Percentiles rank a stretch among this genome's conserved stretches.
Evolutionary conservation across 1,140 invertebrate species (phyloP).

Genomic region (Portunus trituberculatus): DNA sequence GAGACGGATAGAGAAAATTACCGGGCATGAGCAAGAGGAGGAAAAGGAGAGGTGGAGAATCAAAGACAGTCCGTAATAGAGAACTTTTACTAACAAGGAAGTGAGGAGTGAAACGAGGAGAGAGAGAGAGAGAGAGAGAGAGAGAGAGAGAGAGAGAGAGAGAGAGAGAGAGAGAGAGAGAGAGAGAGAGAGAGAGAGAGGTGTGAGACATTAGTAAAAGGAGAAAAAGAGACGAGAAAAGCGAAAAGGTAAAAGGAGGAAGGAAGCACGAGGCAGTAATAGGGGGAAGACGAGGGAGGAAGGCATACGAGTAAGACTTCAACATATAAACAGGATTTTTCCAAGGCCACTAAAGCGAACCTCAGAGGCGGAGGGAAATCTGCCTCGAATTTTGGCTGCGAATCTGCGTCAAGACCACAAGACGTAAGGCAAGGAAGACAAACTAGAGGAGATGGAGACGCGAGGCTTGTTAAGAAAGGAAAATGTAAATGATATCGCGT

Average conservation of each 20-base stretch:
- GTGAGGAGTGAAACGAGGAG: neutral
- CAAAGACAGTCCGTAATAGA: neutral
- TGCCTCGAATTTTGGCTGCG: neutral
- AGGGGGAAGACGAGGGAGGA: neutral
- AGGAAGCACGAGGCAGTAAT: neutral
- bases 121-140: neutral
- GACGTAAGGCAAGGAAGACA: neutral
- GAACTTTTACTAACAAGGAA: neutral
- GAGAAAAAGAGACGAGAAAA: neutral
- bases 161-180: neutral
- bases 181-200: neutral
- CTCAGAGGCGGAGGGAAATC: neutral
- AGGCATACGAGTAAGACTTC: constrained; percentile 10
- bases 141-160: neutral
- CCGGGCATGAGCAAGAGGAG: no score
- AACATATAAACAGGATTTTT: neutral
- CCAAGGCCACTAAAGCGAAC: neutral
- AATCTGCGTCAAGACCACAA: neutral
- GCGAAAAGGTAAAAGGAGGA: neutral
- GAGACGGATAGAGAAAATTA: neutral
- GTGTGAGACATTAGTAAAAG: neutral
- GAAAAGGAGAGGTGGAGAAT: neutral
- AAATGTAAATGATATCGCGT: neutral
- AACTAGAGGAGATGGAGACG: neutral
- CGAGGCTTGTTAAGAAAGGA: neutral